Base-by-base conservation (phyloP, 2,797 vertebrate species). In the Gobio occitaniae region DNA sequence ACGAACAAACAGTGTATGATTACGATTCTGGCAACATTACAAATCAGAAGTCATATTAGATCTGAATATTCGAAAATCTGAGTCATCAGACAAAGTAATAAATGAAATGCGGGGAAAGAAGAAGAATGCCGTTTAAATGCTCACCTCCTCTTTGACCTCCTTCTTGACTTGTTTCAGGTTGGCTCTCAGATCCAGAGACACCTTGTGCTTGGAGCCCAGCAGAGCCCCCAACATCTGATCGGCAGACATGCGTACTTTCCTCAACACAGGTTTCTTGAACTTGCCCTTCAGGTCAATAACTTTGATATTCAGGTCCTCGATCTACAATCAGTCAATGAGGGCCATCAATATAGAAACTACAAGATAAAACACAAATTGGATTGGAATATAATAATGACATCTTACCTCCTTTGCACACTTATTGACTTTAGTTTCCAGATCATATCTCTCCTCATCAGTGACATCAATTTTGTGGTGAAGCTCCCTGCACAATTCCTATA, bases 131-230 rank as follows among this genome's bases (percentile, higher is more conserved):
- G 6, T 84, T 41, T 29, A 66, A 29, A 54, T 4, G 38, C 90
- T 63, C 84, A 93, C 91, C 91, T 93, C 97, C 94, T 97, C 97
- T 84, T 97, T 91, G 59, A 93, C 96, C 87, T 97, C 97, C 91
- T 97, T 97, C 94, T 97, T 97, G 86, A 97, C 96, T 90, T 97
- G 96, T 91, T 97, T 97, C 86, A 97, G 94, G 92, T 97, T 97
- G 91, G 96, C 95, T 69, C 97, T 91, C 86, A 97, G 95, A 84
- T 97, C 97, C 96, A 97, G 95, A 93, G 94, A 95, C 90, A 97
- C 97, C 87, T 97, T 97, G 94, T 97, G 97, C 88, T 97, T 97
- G 88, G 97, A 97, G 88, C 97, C 97, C 90, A 97, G 94, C 90
- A 97, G 93, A 0, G 96, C 97, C 72, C 96, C 92, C 69, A 97